Base-by-base conservation (phyloP, 2,113 vertebrate genomes). In the Rhabdomys dilectus region DNA sequence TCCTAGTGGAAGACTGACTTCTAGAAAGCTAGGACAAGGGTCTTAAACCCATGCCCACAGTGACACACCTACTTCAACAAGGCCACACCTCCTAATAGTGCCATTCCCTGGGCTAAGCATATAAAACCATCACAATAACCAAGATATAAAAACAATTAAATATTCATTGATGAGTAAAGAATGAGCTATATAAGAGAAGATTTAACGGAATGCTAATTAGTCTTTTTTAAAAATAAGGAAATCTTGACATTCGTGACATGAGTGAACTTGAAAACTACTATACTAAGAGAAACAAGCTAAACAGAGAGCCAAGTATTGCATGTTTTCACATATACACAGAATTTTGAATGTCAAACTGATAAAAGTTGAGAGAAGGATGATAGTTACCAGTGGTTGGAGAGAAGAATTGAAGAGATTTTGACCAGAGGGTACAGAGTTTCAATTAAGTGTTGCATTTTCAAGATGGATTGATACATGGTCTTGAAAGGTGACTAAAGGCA, bases 401-500 rank as follows among this genome's bases (percentile, higher is more conserved):
- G 34, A 48, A 26, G 10, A 72, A 12, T 72, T 9, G 17, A 7
- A 26, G 9, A 72, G 12, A 88, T 16, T 13, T 62, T 53, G 42
- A 8, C 53, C 13, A 60, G 17, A n/a, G 26, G 29, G 19, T 51
- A 51, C 39, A 48, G 39, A 48, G 60, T 42, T 80, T 51, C 39
- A 51, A 24, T 87, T 80, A 36, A 26, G 24, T 64, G 72, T 24
- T 80, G 36, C 16, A 29, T 94, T 86, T 97, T 80, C 34, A 39
- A 91, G 73, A 66, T 16, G 64, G 3, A 53, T 80, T 93, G 8
- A n/a, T 26, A 80, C 76, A 56, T 39, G 88, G 2, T 7, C 78
- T 88, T 82, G 34, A 53, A 81, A 97, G 94, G 82, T 51, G 21
- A 39, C 75, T 68, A 39, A 62, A 51, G 9, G 56, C 4, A 90